A percentile compares a stretch with the other conserved stretches of the same genome.
Evolutionary conservation across 2,113 vertebrate species (phyloP).

Genomic region (Coracopsis vasa): DNA sequence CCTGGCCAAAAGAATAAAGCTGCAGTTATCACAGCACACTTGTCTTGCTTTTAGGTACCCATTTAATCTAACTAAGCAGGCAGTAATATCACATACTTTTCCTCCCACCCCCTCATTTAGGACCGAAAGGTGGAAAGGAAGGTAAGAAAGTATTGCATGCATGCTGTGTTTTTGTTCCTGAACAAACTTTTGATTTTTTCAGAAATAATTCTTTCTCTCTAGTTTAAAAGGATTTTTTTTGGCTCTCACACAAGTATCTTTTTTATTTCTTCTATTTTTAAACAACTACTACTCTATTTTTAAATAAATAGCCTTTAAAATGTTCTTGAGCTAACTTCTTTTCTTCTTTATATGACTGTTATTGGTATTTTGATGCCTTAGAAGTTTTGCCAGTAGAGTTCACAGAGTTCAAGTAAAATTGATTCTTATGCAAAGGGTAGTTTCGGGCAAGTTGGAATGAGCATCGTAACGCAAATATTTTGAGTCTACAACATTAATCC

Average conservation of each 20-base stretch:
- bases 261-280: background rate
- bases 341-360: background rate
- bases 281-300: background rate
- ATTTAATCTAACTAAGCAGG: background rate
- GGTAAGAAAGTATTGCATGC: background rate
- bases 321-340: background rate
- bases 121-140: background rate
- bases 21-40: background rate
- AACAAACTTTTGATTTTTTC: background rate
- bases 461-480: constrained; percentile 3
- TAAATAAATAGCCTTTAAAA: background rate
- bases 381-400: constrained; percentile 45
- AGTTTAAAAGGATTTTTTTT: background rate
- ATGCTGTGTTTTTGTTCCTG: background rate
- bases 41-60: background rate
- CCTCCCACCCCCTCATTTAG: background rate
- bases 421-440: constrained; percentile 13
- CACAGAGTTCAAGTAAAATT: constrained; percentile 18
- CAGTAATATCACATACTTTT: background rate
- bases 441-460: constrained; percentile 16
- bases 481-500: background rate
- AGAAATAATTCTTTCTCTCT: background rate
- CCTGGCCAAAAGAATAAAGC: background rate
- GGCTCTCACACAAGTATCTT: background rate
- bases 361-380: constrained; percentile 13